These are phyloP conservation scores for Salvelinus namaycush DNA, from an alignment of 2,113 vertebrate species.

Conservation along the genomic window DNA sequence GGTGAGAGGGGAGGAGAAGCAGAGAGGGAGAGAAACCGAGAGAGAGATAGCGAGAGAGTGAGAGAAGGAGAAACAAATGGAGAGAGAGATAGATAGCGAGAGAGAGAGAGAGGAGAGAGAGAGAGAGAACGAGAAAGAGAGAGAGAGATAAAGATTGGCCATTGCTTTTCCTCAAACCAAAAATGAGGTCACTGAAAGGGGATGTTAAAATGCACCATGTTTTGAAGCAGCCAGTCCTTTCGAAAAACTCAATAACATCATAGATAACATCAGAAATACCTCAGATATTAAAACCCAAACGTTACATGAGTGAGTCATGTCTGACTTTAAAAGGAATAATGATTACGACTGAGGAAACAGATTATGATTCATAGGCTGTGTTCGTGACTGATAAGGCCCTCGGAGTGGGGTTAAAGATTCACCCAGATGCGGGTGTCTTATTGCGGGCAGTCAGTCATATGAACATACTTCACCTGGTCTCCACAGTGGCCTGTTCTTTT, in stretches of 20 bases:
- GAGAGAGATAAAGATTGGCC: not conserved
- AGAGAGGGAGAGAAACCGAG: constrained; percentile 10
- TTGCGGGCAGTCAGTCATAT: too few relatives aligned
- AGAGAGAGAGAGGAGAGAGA: not conserved
- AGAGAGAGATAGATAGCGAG: not conserved
- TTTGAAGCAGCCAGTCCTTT: not conserved
- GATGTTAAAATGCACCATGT: not conserved
- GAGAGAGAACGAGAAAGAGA: not conserved
- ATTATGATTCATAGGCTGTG: constrained; percentile 45
- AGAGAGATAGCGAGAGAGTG: not conserved
- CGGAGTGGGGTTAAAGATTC: not conserved
- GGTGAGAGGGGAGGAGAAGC: constrained; percentile 20
- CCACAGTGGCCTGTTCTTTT: not conserved
- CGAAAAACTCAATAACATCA: not conserved
- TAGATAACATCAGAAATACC: too few relatives aligned
- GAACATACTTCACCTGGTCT: not conserved
- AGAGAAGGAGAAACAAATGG: constrained; percentile 11
- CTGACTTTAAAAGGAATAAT: constrained; percentile 39
- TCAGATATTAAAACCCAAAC: not conserved
- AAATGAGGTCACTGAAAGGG: too few relatives aligned
- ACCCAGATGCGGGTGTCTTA: too few relatives aligned
- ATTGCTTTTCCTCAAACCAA: too few relatives aligned
- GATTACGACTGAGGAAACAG: constrained; percentile 47
- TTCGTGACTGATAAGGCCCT: not conserved
- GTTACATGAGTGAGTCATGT: constrained; percentile 44